phyloP scores from a whole-genome alignment of 2,888 invertebrate species.

The Napeogenes sylphis region DNA sequence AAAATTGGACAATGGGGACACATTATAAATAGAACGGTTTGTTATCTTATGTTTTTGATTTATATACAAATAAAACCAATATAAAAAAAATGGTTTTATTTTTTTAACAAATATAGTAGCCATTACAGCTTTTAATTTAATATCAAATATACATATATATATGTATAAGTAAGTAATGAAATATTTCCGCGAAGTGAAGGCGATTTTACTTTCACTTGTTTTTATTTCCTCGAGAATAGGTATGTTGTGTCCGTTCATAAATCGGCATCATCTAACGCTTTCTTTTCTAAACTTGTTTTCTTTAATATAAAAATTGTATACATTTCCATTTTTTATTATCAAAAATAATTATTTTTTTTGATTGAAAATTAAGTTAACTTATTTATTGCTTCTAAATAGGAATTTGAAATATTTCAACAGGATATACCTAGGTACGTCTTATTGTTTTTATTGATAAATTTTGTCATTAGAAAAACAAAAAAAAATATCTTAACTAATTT shows the following conservation, averaged over 20 bases:
- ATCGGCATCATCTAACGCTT: conserved; percentile 9
- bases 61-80: conserved; percentile 7
- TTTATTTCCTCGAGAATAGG: conserved; percentile 19
- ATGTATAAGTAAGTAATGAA: too few relatives aligned
- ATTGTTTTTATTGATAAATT: too few relatives aligned
- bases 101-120: neutral
- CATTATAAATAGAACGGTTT: conserved; percentile 49
- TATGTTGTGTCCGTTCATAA: conserved; percentile 6
- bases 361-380: too few relatives aligned
- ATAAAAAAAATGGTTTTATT: neutral
- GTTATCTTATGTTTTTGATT: conserved; percentile 40
- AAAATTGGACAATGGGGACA: conserved; percentile 69
- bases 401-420: too few relatives aligned
- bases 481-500: too few relatives aligned
- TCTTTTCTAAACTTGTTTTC: conserved; percentile 10
- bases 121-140: too few relatives aligned
- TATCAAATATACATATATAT: neutral
- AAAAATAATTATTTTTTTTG: too few relatives aligned
- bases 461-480: too few relatives aligned
- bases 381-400: too few relatives aligned
- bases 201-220: conserved; percentile 21
- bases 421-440: too few relatives aligned
- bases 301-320: neutral
- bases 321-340: neutral
- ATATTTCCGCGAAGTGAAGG: conserved; percentile 13